These are phyloP conservation scores for Meliscaeva auricollis DNA, from an alignment of 2,888 invertebrate species.

Conservation along the genomic window DNA sequence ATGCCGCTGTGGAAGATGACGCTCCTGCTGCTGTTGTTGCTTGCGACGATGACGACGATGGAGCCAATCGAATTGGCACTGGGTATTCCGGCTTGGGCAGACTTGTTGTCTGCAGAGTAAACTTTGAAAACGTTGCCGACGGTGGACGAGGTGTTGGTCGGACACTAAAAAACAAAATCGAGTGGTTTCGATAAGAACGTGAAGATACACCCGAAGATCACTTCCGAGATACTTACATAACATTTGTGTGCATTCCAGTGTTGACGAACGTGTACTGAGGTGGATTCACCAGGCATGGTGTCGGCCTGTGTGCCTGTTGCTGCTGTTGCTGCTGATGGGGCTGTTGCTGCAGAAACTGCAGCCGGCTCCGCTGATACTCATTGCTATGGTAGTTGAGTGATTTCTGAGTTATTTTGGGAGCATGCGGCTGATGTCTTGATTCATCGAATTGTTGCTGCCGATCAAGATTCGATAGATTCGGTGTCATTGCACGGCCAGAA, in stretches of 20 bases:
- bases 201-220: slow-evolving; percentile 8
- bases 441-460: slow-evolving; percentile 77
- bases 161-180: slow-evolving; percentile 78
- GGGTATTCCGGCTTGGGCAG: slow-evolving; percentile 91
- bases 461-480: slow-evolving; percentile 78
- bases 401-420: slow-evolving; percentile 83
- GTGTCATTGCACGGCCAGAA: slow-evolving; percentile 81
- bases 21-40: slow-evolving; percentile 77
- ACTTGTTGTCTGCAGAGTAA: slow-evolving; percentile 89
- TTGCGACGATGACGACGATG: slow-evolving; percentile 15
- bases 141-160: slow-evolving; percentile 82
- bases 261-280: slow-evolving; percentile 81
- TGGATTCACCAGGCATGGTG: slow-evolving; percentile 77
- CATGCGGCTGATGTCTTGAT: slow-evolving; percentile 71
- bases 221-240: slow-evolving; percentile 81
- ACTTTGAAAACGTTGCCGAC: slow-evolving; percentile 85
- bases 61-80: slow-evolving; percentile 83
- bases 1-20: slow-evolving; percentile 77
- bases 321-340: slow-evolving; percentile 68
- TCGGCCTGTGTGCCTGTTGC: slow-evolving; percentile 75
- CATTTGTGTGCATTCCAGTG: slow-evolving; percentile 83
- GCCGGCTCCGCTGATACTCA: slow-evolving; percentile 81
- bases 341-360: slow-evolving; percentile 81
- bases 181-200: slow-evolving; percentile 19
- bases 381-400: slow-evolving; percentile 84